phyloP scores from a whole-genome alignment of 2,888 invertebrate species.

The Tanytarsus gracilentus region DNA sequence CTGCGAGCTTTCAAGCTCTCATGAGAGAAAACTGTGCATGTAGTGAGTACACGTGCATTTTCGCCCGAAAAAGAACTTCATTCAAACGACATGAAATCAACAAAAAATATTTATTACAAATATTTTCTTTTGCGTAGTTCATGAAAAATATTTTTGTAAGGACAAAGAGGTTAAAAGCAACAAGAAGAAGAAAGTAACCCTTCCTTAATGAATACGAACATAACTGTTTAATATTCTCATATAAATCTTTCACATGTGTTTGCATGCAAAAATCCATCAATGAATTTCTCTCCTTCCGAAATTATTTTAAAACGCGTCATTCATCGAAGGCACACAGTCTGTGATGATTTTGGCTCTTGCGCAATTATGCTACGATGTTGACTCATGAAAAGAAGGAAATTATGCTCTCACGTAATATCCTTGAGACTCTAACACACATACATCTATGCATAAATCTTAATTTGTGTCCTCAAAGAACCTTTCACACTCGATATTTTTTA shows the following conservation, averaged over 20 bases:
- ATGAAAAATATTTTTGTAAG: too few relatives aligned
- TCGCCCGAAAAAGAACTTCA: neutral
- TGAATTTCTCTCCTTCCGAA: neutral
- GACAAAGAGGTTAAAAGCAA: too few relatives aligned
- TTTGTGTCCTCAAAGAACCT: neutral
- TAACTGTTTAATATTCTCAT: too few relatives aligned
- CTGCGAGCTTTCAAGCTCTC: conserved; percentile 12
- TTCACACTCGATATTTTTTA: neutral
- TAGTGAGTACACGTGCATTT: conserved; percentile 19
- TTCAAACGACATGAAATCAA: too few relatives aligned
- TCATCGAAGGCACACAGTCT: conserved; percentile 20
- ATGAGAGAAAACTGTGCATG: neutral
- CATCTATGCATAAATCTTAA: neutral
- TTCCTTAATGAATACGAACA: too few relatives aligned
- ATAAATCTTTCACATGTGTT: neutral
- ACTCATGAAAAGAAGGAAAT: neutral
- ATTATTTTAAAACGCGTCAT: too few relatives aligned
- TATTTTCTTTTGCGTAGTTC: neutral
- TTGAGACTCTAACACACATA: neutral
- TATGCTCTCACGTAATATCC: neutral
- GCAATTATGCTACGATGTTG: conserved; percentile 6
- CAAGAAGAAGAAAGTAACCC: too few relatives aligned
- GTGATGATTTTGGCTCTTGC: conserved; percentile 13
- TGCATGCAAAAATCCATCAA: neutral
- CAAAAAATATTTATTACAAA: too few relatives aligned